Evolutionary conservation across 1,140 invertebrate genomes (phyloP), one percentile per base, ranked within the genome.

Genomic region (Elymnias hypermnestra): DNA sequence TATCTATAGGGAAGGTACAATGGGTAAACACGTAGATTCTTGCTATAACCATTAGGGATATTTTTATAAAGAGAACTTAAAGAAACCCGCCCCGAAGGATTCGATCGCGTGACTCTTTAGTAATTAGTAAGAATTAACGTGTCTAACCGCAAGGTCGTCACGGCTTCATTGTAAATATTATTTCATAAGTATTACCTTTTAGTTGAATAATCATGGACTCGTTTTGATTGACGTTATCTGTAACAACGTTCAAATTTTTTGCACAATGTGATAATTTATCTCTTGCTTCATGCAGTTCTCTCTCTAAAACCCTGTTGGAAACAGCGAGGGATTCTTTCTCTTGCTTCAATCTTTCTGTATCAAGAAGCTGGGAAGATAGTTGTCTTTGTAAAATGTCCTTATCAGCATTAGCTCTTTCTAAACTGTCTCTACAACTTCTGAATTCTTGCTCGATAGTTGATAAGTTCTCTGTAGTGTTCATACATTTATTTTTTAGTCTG

Each of bases 321-420:
- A 92, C 89, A 49, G 91, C 87, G 1, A 92, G 61, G 8, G 88
- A 88, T 57, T 93, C 91, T 61, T 92, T 92, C 57, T 93, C 91
- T 84, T 92, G 86, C 23, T 90, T 89, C 10, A 93, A 66, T 47
- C 91, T 87, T 57, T 93, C 92, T 10, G 92, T 82, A 47, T 92
- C 92, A 1, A 92, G 63, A 10, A 91, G 66, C 56, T 93, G 90
- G 1, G 82, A 66, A 1, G 90, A 89, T 1, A 90, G 84, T 70
- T 93, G 92, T 56, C 91, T 85, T 61, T 93, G 92, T 3, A 93
- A 68, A 52, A 89, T 89, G 45, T 94, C 92, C 66, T 90, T 92
- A 42, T 94, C 92, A 7, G 84, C 64, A 44, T 89, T 86, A 0
- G 89, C 74, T 57, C 92, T 86, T 33, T 92, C 91, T 15, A 93